Base-by-base conservation (phyloP, 2,888 invertebrate genomes). In the Nomada fucata region DNA sequence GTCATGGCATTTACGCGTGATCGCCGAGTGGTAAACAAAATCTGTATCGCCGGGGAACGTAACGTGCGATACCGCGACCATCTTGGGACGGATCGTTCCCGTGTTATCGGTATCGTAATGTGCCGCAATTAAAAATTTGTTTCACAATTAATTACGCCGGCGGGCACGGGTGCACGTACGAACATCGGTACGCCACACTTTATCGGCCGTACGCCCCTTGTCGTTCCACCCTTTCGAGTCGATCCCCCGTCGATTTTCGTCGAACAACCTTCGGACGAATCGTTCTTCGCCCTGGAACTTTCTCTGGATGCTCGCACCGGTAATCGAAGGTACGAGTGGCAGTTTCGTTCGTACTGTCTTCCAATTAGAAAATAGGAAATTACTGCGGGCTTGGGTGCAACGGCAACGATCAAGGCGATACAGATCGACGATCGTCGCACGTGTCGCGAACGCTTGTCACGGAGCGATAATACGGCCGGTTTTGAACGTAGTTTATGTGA, bases 1-100 rank as follows among this genome's bases (percentile, higher is more conserved):
- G 85, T 88, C 91, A 91, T 90, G 90, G 86, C 82, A 85, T 88
- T 89, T 83, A 86, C 85, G 83, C 91, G 91, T 91, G 91, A 91
- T 91, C 90, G 65, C 50, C 29, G 73, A 81, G 77, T 88, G 89
- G 90, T 90, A 91, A 91, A 91, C 91, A 91, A 88, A 89, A 90
- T 90, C 87, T 85, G 86, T 88, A 88, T 88, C 89, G 65, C 84
- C 67, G 59, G 23, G 59, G 52, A 36, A 11, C 63, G 70, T 59
- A 44, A 80, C 78, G 65, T 69, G 76, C 74, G 81, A 82, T 83
- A 85, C 15, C 53, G 26, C 65, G 44, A 74, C 69, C 85, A 85
- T 87, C 85, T 44, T 29, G 63, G 42, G 29, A 63, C 55, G 60
- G 60, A 76, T 79, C 72, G 50, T 60, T 57, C 42, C 44, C 13